These are phyloP conservation scores for Lophochroa leadbeateri DNA, from an alignment of 2,113 vertebrate genomes.

Conservation along the genomic window DNA sequence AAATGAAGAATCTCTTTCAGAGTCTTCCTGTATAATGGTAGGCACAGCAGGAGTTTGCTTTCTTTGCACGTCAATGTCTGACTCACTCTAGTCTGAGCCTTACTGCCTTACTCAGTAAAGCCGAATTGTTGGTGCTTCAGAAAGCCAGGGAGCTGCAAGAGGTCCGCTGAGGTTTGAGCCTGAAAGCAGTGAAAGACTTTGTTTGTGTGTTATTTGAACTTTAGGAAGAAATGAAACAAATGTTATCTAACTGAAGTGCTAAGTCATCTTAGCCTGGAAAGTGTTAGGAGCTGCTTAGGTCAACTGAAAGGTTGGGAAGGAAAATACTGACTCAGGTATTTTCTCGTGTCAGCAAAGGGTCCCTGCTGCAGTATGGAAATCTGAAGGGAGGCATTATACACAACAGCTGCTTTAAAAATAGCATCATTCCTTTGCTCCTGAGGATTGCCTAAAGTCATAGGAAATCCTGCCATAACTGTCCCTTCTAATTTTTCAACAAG, in stretches of 20 bases:
- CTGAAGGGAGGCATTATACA: background rate
- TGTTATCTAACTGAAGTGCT: background rate
- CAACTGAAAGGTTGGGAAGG: background rate
- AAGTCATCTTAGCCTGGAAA: constrained; percentile 3
- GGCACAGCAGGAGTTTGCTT: background rate
- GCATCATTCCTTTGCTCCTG: background rate
- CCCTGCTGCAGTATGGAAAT: background rate
- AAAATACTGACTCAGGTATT: background rate
- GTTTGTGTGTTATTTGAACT: background rate
- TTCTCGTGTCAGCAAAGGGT: background rate
- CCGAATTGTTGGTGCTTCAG: background rate
- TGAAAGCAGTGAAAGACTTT: background rate
- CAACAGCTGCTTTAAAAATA: background rate
- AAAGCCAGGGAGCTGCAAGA: background rate
- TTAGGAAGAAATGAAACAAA: background rate
- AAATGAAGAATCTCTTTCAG: background rate
- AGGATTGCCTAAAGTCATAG: background rate
- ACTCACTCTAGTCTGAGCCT: background rate
- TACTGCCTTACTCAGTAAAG: background rate
- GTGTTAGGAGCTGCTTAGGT: background rate
- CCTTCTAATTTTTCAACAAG: background rate
- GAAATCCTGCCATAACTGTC: background rate
- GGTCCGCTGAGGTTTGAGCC: background rate
- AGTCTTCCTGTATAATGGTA: background rate
- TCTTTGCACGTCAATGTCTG: background rate